Conservation (phyloP, 1,140 invertebrate genomes). For the Drosophila parvula region DNA sequence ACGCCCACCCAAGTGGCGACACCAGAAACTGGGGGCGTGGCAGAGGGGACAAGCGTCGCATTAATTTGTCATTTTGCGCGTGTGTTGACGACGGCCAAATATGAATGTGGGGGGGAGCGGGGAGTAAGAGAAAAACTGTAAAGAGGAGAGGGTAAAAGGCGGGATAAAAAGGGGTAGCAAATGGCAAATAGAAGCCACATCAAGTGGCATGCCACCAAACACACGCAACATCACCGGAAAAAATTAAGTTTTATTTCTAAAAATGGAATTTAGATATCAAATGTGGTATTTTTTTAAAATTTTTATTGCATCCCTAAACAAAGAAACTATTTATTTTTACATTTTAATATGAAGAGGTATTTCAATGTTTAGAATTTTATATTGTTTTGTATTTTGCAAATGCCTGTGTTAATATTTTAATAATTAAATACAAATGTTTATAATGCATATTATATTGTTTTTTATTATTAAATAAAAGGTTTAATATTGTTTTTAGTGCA, state of each 20-base stretch:
- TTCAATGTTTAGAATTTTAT: too few species aligned
- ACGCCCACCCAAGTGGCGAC: slow-evolving; percentile 59
- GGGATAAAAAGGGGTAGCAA: neutral
- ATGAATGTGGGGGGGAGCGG: neutral
- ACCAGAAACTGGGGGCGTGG: slow-evolving; percentile 32
- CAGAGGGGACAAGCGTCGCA: slow-evolving; percentile 54
- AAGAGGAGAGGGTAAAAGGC: neutral
- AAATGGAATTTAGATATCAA: neutral
- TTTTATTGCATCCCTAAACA: neutral
- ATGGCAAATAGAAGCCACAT: slow-evolving; percentile 49
- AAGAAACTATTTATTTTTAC: too few species aligned
- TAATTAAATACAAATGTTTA: too few species aligned
- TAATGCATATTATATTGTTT: too few species aligned
- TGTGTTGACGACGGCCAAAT: slow-evolving; percentile 60
- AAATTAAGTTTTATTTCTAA: neutral
- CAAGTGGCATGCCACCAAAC: slow-evolving; percentile 62
- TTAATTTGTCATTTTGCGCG: slow-evolving; percentile 78
- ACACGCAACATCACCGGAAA: slow-evolving; percentile 13
- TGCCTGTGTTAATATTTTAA: too few species aligned
- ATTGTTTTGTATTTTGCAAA: too few species aligned
- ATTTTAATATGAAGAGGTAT: too few species aligned
- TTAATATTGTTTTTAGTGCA: neutral
- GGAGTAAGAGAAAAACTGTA: neutral
- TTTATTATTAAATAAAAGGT: too few species aligned
- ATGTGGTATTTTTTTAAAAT: neutral